Base-by-base conservation (phyloP, 2,797 vertebrate genomes). In the Chelmon rostratus region DNA sequence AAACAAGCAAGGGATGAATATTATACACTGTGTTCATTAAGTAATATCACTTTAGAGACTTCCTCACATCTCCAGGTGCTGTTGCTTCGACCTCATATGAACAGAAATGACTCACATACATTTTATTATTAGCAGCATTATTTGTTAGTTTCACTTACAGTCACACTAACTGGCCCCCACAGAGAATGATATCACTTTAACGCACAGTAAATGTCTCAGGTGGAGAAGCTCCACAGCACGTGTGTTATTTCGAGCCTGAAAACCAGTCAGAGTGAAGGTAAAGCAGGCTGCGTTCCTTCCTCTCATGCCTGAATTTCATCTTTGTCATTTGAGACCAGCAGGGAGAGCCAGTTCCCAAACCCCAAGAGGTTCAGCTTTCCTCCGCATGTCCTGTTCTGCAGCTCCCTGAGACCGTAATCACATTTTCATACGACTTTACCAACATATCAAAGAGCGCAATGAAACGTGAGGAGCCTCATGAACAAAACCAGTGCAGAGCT, bases 321-420 rank as follows among this genome's bases (percentile, higher is more conserved):
- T 73, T 25, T 67, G 50, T 76, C 61, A 31, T 58, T 4, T 68
- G 31, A 52, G 62, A 70, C 68, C 64, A 83, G 33, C 73, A 82
- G 65, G 11, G 49, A 76, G 44, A 74, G 35, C 38, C 38, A 42
- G 21, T 76, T 12, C 42, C 35, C 7, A 53, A 70, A 53, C 23
- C 38, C 50, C 38, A 23, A 18, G 25, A 59, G 56, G 31, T 21
- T 28, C 2, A 23, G 0, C 28, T 25, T 65, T 16, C 25, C 6
- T 37, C 33, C 44, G 31, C 23, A 8, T 19, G 57, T 61, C n/a
- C 40, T 21, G 16, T 6, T 1, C 53, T 50, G 53, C 18, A 21
- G 46, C 23, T 44, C n/a, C 31, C 16, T 7, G 23, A 38, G 9
- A 50, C 52, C 3, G 1, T 5, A 50, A 44, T 65, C 46, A 19